Conservation (phyloP, 2,888 invertebrate genomes). For the Sicus ferrugineus region DNA sequence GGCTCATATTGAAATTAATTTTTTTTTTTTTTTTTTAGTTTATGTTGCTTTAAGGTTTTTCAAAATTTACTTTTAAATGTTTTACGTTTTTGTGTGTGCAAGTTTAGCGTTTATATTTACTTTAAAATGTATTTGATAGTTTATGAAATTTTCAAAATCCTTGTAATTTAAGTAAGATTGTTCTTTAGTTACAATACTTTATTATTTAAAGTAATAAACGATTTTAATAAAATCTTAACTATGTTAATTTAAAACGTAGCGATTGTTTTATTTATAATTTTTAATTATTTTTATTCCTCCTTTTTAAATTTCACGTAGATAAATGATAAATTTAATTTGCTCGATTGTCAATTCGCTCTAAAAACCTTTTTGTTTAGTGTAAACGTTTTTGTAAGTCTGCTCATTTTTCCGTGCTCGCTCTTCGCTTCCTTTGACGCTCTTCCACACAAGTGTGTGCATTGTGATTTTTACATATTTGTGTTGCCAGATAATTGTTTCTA, state of each 20-base stretch:
- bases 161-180: constrained; percentile 20
- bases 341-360: no score
- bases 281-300: constrained; percentile 18
- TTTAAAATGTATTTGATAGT: constrained; percentile 8
- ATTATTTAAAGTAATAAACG: constrained; percentile 7
- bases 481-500: no score
- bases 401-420: background rate
- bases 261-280: constrained; percentile 29
- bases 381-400: constrained; percentile 17
- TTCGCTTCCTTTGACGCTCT: no score
- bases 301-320: background rate
- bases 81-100: constrained; percentile 32
- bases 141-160: constrained; percentile 15
- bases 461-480: no score
- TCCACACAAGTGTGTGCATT: no score
- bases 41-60: background rate
- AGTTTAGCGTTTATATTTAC: constrained; percentile 7
- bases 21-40: background rate
- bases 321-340: background rate
- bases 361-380: no score
- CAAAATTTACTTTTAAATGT: background rate
- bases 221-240: background rate
- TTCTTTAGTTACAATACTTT: constrained; percentile 14
- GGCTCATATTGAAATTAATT: background rate
- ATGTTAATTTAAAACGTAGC: background rate